Evolutionary conservation across 1,140 invertebrate genomes (phyloP), one percentile per base, ranked within the genome.

Genomic region (Heliconius congener): DNA sequence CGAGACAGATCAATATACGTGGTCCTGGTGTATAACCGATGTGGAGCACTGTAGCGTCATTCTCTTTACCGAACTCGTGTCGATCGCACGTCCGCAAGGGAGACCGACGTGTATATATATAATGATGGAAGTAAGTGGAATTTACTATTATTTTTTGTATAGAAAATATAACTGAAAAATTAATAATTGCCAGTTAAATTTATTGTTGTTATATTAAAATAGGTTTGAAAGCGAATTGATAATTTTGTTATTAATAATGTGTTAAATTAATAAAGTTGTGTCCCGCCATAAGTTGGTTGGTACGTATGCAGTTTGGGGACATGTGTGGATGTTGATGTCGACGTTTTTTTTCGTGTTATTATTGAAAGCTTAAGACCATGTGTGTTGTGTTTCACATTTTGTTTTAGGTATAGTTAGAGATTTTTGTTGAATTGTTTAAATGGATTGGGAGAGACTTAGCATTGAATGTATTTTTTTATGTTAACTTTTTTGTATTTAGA

Each of bases 1-100:
- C 60, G 60, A 66, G 60, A 66, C 60, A 66, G 60, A 66, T 66
- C 60, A 66, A 66, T 66, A 66, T 16, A 66, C 27, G 60, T n/a
- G 27, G n/a, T 66, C 60, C 60, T 66, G 60, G 27, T 66, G 23
- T 66, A 30, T 6, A 30, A 16, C 60, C 27, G 55, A 57, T 23
- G 55, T 9, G 9, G 23, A 60, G 9, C 57, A 23, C 60, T 66
- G 19, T 57, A 66, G 60, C 60, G 60, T 66, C 60, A 66, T 66
- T 66, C 60, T 11, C 23, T 16, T 1, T 30, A 1, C 9, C 3
- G 27, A 66, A 11, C 60, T 13, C 11, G 23, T 30, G 23, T 27
- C 9, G 60, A 11, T 27, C 60, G 23, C 60, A 27, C 60, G 60
- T 66, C 27, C 13, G 2, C 23, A 8, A 3, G 42, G 11, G 11